Evolutionary conservation across 2,797 vertebrate genomes (phyloP).

Genomic region (Coccyzus lansbergi): DNA sequence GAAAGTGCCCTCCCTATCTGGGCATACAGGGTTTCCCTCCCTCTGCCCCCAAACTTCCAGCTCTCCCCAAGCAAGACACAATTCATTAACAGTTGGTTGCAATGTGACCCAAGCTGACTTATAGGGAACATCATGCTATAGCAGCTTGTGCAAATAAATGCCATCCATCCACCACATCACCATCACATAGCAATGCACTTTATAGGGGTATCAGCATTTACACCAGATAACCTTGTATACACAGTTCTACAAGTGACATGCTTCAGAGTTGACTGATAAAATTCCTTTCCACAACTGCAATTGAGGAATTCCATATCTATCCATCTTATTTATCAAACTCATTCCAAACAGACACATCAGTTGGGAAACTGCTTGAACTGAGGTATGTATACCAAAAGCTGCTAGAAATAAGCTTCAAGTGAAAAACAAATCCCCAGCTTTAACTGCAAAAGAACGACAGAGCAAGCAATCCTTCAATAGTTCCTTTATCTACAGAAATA

Average conservation of each 20-base stretch:
- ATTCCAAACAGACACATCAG: background rate
- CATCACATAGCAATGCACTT: background rate
- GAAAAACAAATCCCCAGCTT: background rate
- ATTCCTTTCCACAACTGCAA: background rate
- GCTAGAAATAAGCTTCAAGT: background rate
- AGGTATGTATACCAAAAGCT: background rate
- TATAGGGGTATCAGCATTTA: background rate
- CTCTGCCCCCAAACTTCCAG: background rate
- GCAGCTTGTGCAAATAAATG: background rate
- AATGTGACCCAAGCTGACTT: background rate
- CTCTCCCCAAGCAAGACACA: background rate
- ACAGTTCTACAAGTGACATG: background rate
- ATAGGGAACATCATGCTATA: rapidly evolving
- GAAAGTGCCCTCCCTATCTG: background rate
- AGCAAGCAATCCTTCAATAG: background rate
- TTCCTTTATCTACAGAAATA: background rate
- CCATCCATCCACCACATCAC: background rate
- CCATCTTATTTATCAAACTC: background rate
- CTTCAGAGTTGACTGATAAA: background rate
- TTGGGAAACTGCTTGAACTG: rapidly evolving
- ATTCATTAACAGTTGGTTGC: background rate
- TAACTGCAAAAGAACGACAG: background rate
- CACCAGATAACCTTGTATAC: background rate
- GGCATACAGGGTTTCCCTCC: background rate
- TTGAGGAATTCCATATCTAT: background rate